Evolutionary conservation across 2,797 vertebrate species (phyloP), one percentile per base, ranked within the genome.

Genomic region (Anguilla megastoma): DNA sequence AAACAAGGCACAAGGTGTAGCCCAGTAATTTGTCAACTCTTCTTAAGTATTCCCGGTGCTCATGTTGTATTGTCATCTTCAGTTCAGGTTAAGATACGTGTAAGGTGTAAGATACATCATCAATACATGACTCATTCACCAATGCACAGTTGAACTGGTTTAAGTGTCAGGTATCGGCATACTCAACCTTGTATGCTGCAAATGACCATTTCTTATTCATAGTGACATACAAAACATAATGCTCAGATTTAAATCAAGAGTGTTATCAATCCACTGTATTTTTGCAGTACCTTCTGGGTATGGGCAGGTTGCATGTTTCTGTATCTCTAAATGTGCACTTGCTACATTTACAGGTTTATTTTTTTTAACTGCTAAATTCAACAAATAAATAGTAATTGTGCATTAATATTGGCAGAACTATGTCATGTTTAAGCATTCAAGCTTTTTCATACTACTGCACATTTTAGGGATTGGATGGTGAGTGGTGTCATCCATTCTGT

Each of bases 1-100:
- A 89, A 54, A 92, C 6, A 95, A 95, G 91, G 94, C 90, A 1
- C 92, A 93, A 95, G 95, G 93, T 95, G 91, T 3, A 58, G 58
- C 0, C 74, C 9, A 33, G 50, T 50, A 41, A 56, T 6, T 63
- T 9, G 33, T 4, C 54, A 10, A n/a, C 7, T 30, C 9, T 16
- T 10, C 24, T 83, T 83, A 9, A 21, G 79, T 9, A 24, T 83
- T 83, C 36, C 24, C 30, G 33, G 69, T 74, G 69, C 14, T 8
- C 7, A 33, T 74, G 30, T 27, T 33, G 69, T 30, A 74, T 48
- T 48, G 18, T 50, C 48, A 83, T 83, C 18, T 24, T 80, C 9
- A 18, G 80, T 36, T 12, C 80, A 83, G 6, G 41, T n/a, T n/a
- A n/a, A n/a, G n/a, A n/a, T n/a, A n/a, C n/a, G n/a, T n/a, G n/a